These are phyloP conservation scores for Loris lydekkerianus DNA, from an alignment of 2,797 vertebrate genomes.

Conservation along the genomic window DNA sequence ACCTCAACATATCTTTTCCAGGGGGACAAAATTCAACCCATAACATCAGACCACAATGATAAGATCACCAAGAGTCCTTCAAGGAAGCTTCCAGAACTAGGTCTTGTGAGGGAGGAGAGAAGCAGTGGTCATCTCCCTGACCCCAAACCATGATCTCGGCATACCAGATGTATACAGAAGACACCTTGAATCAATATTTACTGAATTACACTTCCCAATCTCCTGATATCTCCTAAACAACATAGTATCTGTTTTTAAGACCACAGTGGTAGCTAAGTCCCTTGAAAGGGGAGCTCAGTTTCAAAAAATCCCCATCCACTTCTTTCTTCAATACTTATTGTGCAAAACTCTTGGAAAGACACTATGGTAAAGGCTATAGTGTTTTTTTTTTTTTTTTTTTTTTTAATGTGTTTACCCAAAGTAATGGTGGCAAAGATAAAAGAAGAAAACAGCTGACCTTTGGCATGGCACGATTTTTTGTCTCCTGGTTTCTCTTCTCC, in stretches of 20 bases:
- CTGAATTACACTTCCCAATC: conserved; percentile 8
- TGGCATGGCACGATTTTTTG: neutral
- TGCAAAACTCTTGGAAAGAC: neutral
- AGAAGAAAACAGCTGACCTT: neutral
- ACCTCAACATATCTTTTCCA: neutral
- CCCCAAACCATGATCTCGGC: neutral
- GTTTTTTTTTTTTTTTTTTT: neutral
- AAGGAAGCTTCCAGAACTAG: conserved; percentile 20
- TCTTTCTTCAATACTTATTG: neutral
- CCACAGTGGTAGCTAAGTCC: neutral
- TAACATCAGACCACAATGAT: neutral
- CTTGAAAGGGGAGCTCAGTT: conserved; percentile 2
- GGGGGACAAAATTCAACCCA: neutral
- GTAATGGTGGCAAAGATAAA: neutral
- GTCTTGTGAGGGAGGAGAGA: neutral
- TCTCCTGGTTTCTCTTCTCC: neutral
- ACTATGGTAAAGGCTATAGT: neutral
- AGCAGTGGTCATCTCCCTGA: neutral
- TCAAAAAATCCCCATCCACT: neutral
- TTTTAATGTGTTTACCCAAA: neutral
- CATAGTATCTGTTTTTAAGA: neutral
- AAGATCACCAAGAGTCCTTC: neutral
- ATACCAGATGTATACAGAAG: neutral
- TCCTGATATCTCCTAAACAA: neutral
- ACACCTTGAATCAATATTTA: neutral